Evolutionary conservation across 1,140 invertebrate genomes (phyloP).

Genomic region (Antheraea pernyi): DNA sequence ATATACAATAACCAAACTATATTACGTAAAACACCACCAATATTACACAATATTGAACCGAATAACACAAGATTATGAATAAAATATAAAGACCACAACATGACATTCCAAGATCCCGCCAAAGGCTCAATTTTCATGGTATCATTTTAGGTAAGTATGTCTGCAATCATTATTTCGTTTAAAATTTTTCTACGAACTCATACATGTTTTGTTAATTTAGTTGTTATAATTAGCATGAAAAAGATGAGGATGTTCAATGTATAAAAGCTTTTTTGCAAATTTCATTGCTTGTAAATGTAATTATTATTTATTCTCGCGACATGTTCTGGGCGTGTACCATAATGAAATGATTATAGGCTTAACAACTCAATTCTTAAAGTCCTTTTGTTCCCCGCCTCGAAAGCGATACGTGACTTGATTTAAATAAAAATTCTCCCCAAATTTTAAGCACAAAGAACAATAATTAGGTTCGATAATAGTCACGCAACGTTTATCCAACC

Average conservation of each 20-base stretch:
- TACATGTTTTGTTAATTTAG: background rate
- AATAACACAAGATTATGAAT: too few relatives aligned
- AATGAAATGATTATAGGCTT: constrained; percentile 15
- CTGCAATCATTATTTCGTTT: background rate
- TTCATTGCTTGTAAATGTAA: background rate
- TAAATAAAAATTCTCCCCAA: constrained; percentile 65
- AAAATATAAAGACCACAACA: too few relatives aligned
- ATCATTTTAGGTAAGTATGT: too few relatives aligned
- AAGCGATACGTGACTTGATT: constrained; percentile 59
- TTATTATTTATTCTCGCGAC: constrained; percentile 4
- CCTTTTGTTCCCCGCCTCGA: constrained; percentile 16
- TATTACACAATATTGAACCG: too few relatives aligned
- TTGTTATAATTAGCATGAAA: background rate
- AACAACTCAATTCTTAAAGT: constrained; percentile 10
- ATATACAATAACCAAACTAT: too few relatives aligned
- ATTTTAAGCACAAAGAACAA: constrained; percentile 73
- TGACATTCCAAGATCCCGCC: too few relatives aligned
- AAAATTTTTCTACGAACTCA: background rate
- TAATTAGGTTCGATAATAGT: constrained; percentile 74
- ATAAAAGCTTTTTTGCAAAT: background rate
- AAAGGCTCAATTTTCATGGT: too few relatives aligned
- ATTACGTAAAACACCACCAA: too few relatives aligned
- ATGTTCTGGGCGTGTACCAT: constrained; percentile 12
- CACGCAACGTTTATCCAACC: constrained; percentile 49
- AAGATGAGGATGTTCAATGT: background rate